Evolutionary conservation across 2,888 invertebrate genomes (phyloP), one percentile per base, ranked within the genome.

Genomic region (Aquatica leii): DNA sequence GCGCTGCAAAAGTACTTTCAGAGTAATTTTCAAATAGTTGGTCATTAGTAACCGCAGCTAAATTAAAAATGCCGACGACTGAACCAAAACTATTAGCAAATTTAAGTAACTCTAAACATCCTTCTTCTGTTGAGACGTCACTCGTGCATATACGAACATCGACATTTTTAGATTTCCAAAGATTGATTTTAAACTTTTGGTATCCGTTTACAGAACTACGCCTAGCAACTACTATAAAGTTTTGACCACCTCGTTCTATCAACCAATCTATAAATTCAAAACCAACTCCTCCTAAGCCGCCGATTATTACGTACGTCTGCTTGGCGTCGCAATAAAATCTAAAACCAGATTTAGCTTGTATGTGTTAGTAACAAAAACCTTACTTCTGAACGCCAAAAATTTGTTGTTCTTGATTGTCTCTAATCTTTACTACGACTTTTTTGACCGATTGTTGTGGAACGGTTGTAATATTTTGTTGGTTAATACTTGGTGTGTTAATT

Each of bases 231-330:
- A 97, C 84, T 1, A 96, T 85, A 8, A 97, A 73, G 68, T 91
- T 90, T 71, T 84, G 86, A 0, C 91, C 95, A 0, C 95, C 96
- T 67, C 96, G 86, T 53, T 92, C 80, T 51, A 95, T 86, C 73
- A 98, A 82, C 94, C 94, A 95, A 74, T 94, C 91, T 0, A 90
- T 89, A 50, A 97, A 80, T 79, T 97, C 97, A 51, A 97, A 83
- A 3, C 97, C 97, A 76, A 97, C 94, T 0, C 97, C 97, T 46
- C 97, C 97, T 0, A 97, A 84, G 43, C 97, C 96, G 8, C 93
- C 92, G 0, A 89, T 84, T 2, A 92, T 85, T 0, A 92, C 74
- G 81, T 92, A 87, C 6, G 84, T 65, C 74, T 71, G 84, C 77
- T 15, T 80, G 77, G 12, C 79, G 71, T 82, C n/a, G 20, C 91